Evolutionary conservation across 37 sponge, comb jelly and placozoan species (phyloP).

Genomic region (Tethya wilhelma): DNA sequence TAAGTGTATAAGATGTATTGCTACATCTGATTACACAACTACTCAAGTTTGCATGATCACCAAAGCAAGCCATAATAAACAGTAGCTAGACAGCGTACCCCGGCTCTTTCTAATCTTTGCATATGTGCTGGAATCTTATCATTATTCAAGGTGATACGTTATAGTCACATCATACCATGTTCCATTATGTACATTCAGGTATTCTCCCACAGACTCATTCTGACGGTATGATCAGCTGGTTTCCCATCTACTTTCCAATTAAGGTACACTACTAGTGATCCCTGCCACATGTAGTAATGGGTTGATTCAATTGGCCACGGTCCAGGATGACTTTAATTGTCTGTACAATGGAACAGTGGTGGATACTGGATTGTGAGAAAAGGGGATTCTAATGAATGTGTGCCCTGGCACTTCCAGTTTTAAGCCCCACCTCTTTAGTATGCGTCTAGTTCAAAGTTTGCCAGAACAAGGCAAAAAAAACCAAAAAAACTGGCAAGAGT

Average conservation of each 20-base stretch:
- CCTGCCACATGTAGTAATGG: too few relatives aligned
- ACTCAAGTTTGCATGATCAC: neutral
- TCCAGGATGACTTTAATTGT: too few relatives aligned
- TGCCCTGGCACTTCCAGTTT: too few relatives aligned
- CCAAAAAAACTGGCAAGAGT: too few relatives aligned
- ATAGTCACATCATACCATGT: neutral
- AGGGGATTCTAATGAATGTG: too few relatives aligned
- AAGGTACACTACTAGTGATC: conserved; percentile 50
- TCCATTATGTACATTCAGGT: too few relatives aligned
- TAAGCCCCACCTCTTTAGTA: too few relatives aligned
- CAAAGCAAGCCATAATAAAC: neutral
- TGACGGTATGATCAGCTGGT: conserved; percentile 99
- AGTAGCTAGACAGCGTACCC: neutral
- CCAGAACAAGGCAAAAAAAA: too few relatives aligned
- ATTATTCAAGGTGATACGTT: neutral
- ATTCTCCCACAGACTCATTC: conserved; percentile 90
- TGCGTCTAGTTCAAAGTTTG: too few relatives aligned
- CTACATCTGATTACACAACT: neutral
- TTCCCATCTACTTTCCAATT: conserved; percentile 96
- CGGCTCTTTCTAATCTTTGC: neutral
- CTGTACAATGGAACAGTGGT: too few relatives aligned
- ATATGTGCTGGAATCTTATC: neutral
- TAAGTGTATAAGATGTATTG: neutral
- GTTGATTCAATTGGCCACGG: neutral
- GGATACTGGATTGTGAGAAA: too few relatives aligned